Evolutionary conservation across 2,888 invertebrate species (phyloP).

Genomic region (Harmothoe impar): DNA sequence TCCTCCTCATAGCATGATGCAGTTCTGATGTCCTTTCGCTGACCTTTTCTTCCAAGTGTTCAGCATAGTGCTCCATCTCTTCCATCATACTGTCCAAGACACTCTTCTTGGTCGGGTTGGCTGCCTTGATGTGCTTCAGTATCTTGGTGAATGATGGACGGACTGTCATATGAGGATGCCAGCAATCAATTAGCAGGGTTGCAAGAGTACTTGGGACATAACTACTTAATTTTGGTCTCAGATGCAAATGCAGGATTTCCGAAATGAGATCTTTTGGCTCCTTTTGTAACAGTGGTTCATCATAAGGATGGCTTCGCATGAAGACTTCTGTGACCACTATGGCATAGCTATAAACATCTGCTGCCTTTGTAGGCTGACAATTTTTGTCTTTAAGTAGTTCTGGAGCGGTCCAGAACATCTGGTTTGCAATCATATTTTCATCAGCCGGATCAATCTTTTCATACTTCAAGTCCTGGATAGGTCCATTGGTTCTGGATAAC

Average conservation of each 20-base stretch:
- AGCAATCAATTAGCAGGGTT: constrained; percentile 75
- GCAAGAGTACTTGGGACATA: constrained; percentile 70
- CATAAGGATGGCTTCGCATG: constrained; percentile 76
- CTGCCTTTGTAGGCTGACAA: constrained; percentile 59
- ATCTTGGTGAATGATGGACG: constrained; percentile 76
- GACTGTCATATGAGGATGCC: constrained; percentile 73
- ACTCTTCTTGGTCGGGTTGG: constrained; percentile 75
- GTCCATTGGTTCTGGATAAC: not conserved
- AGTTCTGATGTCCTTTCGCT: constrained; percentile 75
- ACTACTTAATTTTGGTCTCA: constrained; percentile 61
- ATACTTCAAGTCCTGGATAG: not conserved
- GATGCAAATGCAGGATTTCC: not conserved
- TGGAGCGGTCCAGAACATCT: constrained; percentile 72
- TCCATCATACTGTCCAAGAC: constrained; percentile 81
- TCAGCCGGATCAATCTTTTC: constrained; percentile 22
- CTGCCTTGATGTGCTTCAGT: constrained; percentile 68
- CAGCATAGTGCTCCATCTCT: constrained; percentile 79
- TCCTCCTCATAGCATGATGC: constrained; percentile 70
- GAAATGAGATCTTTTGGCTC: constrained; percentile 7
- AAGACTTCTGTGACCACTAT: constrained; percentile 78
- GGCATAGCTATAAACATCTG: constrained; percentile 73
- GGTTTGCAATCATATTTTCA: constrained; percentile 65
- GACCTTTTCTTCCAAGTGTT: constrained; percentile 76
- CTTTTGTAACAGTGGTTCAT: not conserved
- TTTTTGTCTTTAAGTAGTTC: constrained; percentile 65